These are phyloP conservation scores for Drosophila quasianomalipes DNA, from an alignment of 2,888 invertebrate species.

Conservation along the genomic window DNA sequence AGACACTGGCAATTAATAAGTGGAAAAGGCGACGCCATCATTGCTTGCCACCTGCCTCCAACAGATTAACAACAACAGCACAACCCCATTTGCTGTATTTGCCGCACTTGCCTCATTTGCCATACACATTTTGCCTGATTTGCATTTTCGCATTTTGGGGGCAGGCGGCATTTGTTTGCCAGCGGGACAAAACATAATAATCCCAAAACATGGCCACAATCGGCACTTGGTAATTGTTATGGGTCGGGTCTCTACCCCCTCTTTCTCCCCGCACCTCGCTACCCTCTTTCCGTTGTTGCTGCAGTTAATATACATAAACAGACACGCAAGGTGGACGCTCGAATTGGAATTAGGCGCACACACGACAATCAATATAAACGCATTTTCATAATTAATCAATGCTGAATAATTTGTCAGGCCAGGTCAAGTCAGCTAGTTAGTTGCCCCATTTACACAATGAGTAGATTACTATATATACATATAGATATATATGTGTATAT, in stretches of 20 bases:
- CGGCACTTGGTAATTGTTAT: slow-evolving; percentile 65
- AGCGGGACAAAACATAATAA: slow-evolving; percentile 67
- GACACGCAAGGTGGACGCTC: slow-evolving; percentile 57
- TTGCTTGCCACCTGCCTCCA: slow-evolving; percentile 50
- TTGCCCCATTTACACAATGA: slow-evolving; percentile 30
- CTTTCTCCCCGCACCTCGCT: too few species aligned
- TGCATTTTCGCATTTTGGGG: slow-evolving; percentile 51
- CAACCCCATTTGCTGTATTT: slow-evolving; percentile 39
- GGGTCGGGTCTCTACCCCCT: slow-evolving; percentile 11
- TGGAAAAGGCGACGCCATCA: slow-evolving; percentile 54
- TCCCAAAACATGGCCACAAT: slow-evolving; percentile 58
- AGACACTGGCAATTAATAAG: slow-evolving; percentile 81
- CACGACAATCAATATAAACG: slow-evolving; percentile 77
- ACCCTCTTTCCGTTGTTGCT: slow-evolving; percentile 17
- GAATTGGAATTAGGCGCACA: slow-evolving; percentile 53
- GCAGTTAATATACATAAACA: slow-evolving; percentile 72
- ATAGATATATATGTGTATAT: too few species aligned
- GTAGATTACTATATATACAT: neutral
- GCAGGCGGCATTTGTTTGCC: slow-evolving; percentile 54
- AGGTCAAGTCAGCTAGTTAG: slow-evolving; percentile 38
- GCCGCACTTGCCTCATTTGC: slow-evolving; percentile 42
- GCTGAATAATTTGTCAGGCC: slow-evolving; percentile 76
- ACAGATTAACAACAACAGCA: slow-evolving; percentile 37
- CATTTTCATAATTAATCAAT: slow-evolving; percentile 82
- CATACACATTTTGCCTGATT: slow-evolving; percentile 48